Base-by-base conservation (phyloP, 2,888 invertebrate genomes). In the Campopleginae sp. region DNA sequence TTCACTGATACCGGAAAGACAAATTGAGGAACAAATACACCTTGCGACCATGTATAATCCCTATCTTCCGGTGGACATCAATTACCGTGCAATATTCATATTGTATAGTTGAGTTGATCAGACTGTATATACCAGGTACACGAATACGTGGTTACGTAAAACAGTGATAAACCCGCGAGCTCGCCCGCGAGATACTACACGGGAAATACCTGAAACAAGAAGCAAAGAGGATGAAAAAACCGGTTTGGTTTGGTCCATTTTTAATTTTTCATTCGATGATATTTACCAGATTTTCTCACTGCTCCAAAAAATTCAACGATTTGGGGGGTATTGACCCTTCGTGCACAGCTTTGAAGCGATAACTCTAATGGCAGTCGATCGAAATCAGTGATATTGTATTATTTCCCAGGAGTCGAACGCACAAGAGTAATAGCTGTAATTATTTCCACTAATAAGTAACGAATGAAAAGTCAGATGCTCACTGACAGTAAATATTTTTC, bases 111-210 rank as follows among this genome's bases (percentile, higher is more conserved):
- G 19, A 44, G 23, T 23, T 23, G 58, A 14, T 10, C 42, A 42
- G 54, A n/a, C 12, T 58, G 42, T 27, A 23, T 27, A 23, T 27
- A 12, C 27, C 17, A 72, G 54, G n/a, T 54, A 6, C 51, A 61
- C 72, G 63, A 54, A 44, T 80, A 46, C 48, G 51, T 23, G 23
- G 19, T 71, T 65, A 65, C 80, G 72, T 72, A 82, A 82, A 77
- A 44, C 65, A 71, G 71, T 14, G 61, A 58, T 70, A 27, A 58
- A 58, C 27, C 27, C 14, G 14, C 58, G 1, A 14, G 5, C 58
- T 14, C 27, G 27, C 27, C 27, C 14, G 14, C 58, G 1, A 14
- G 5, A 27, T 14, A 23, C 27, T 14, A 58, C 27, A 58, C 14
- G 12, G 58, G n/a, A 58, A 27, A 27, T 12, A 27, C 58, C 14